Evolutionary conservation across 2,888 invertebrate genomes (phyloP), one percentile per base, ranked within the genome.

Genomic region (Acleris holmiana): DNA sequence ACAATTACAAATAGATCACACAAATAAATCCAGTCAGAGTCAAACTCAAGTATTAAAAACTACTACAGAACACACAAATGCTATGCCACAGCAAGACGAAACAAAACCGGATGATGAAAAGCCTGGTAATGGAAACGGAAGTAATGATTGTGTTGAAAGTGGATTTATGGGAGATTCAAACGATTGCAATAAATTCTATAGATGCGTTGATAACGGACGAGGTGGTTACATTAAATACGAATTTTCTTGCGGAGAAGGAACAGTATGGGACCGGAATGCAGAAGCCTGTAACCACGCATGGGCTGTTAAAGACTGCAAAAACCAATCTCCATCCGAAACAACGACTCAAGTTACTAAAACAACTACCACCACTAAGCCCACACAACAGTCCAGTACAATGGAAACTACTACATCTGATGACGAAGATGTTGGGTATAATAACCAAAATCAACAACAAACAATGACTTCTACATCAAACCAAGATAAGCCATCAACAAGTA

Each of bases 101-200:
- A 47, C 65, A n/a, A 50, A 58, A 23, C 67, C 71, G 41, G 72
- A 66, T 29, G 21, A 44, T 25, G 47, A 51, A 10, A 46, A 65
- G 7, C 59, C 59, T 13, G 15, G 4, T 5, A 66, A 67, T 62
- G 62, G 59, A 46, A 47, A 10, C 17, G 57, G 29, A n/a, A 69
- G 66, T 29, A 75, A 69, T 59, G 49, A 71, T 66, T 88, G 87
- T 44, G 75, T 65, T 58, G 75, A 76, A 66, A 94, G 94, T 77
- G 95, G 95, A 13, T 96, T 95, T 75, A 93, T 94, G 75, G 93
- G 94, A 76, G 84, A 79, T 67, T 55, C 72, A 66, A 75, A 86
- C 21, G 91, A 95, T 73, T 96, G 96, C 71, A 93, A 87, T 65
- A 95, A 94, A 75, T 96, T 96, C 83, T 95, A 95, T 71, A 90